phyloP scores from a whole-genome alignment of 2,888 invertebrate genomes.

The Drosophila mulleri region DNA sequence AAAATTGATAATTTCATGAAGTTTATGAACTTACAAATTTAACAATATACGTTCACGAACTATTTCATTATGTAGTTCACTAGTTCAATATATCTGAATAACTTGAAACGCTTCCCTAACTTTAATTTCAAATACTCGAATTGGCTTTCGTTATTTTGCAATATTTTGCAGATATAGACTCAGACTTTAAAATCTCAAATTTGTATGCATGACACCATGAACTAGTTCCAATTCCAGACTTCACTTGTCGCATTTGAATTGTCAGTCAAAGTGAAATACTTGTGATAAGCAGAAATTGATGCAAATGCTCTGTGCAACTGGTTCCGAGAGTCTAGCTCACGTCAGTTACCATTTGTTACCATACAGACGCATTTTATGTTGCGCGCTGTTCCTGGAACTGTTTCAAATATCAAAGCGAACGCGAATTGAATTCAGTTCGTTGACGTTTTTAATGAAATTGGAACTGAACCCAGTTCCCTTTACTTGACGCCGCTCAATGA shows the following conservation, averaged over 20 bases:
- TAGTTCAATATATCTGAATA: too few species aligned
- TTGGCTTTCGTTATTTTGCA: too few species aligned
- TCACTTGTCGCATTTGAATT: neutral
- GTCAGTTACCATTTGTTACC: neutral
- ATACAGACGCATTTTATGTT: neutral
- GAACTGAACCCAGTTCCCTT: constrained; percentile 14
- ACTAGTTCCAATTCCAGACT: neutral
- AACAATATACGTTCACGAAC: too few species aligned
- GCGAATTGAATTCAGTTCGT: constrained; percentile 7
- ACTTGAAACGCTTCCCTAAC: too few species aligned
- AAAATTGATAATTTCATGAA: neutral
- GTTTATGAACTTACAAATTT: too few species aligned
- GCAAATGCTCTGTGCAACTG: neutral
- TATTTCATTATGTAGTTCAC: too few species aligned
- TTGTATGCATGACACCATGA: neutral
- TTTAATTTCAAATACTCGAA: too few species aligned
- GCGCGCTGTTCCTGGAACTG: neutral
- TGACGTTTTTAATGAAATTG: constrained; percentile 52
- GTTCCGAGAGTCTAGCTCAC: neutral
- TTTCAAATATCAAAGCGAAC: constrained; percentile 37
- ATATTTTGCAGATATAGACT: too few species aligned
- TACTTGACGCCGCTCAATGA: constrained; percentile 21
- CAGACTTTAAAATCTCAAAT: too few species aligned
- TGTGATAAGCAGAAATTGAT: neutral
- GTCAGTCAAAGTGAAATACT: neutral